Conservation (phyloP, 1,140 invertebrate genomes). For the Aphis gossypii region DNA sequence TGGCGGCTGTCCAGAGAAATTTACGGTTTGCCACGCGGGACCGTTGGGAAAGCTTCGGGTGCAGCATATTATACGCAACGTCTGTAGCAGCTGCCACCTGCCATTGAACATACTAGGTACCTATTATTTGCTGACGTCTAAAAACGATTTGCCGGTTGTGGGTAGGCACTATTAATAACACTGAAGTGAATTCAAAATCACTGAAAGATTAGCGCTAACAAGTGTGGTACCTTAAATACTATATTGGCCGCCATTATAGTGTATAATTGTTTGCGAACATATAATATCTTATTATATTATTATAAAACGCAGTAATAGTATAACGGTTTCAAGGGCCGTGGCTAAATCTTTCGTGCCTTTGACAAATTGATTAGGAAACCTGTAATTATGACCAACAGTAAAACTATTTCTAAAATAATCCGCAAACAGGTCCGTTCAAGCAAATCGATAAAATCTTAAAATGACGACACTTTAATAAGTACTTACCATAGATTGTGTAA, state of each 20-base stretch:
- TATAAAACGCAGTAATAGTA: neutral
- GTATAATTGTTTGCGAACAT: neutral
- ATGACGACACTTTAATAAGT: no score
- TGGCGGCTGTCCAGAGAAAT: neutral
- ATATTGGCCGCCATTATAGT: neutral
- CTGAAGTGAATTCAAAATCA: neutral
- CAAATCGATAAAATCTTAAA: neutral
- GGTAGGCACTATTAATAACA: neutral
- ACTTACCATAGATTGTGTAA: no score
- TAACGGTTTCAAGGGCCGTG: neutral
- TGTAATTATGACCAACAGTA: no score
- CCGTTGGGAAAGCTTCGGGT: neutral
- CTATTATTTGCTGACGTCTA: no score
- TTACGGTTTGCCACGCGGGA: neutral
- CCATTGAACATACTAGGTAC: no score
- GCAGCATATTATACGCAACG: neutral
- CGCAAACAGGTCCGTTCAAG: neutral
- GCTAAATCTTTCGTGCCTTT: neutral
- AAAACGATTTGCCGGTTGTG: neutral
- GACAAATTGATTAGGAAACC: neutral
- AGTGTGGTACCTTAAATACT: neutral
- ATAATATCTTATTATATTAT: neutral
- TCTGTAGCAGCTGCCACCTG: neutral
- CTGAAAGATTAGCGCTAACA: neutral
- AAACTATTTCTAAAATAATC: no score